Base-by-base conservation (phyloP, 2,888 invertebrate species). In the Eristalinus sepulchralis region DNA sequence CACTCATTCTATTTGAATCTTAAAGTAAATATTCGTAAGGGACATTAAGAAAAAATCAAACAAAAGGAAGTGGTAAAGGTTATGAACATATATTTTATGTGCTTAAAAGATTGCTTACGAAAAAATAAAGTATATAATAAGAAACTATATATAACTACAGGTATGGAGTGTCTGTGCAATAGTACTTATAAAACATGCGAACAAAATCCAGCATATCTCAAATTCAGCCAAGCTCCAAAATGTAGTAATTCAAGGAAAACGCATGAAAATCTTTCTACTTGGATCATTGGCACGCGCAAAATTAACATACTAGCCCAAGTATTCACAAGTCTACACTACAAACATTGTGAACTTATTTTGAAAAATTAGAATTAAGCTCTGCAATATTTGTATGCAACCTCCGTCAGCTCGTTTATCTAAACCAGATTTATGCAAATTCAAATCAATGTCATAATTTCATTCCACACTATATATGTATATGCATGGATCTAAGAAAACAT, bases 121-220 rank as follows among this genome's bases (percentile, higher is more conserved):
- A 31, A 60, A 60, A 10, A 11, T 20, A 11, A 55, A 57, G 31
- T 3, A 13, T 17, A 31, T 24, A 24, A 72, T 17, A 24, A 67
- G 47, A 34, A 33, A 33, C 24, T 17, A 39, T 20, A 47, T 20
- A 39, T 57, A 39, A 66, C 5, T 20, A 31, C 17, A 39, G 17
- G 17, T 47, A 17, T 6, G n/a, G 59, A 47, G 70, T 70, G 36
- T 31, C 63, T 75, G 83, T 83, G 83, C 83, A 70, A 36, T 60
- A 53, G 53, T 53, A 73, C 70, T 75, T 17, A 47, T 10, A 73
- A 79, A 59, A 73, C 79, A 83, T 79, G 83, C 83, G 64, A 36
- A 57, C 20, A 57, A 36, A 2, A 6, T 60, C 39, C 22, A 76
- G 53, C 76, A 55, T 27, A 55, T 34, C 10, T 67, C 13, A 73